These are phyloP conservation scores for Cetonia aurata DNA, from an alignment of 2,888 invertebrate genomes.

Conservation along the genomic window DNA sequence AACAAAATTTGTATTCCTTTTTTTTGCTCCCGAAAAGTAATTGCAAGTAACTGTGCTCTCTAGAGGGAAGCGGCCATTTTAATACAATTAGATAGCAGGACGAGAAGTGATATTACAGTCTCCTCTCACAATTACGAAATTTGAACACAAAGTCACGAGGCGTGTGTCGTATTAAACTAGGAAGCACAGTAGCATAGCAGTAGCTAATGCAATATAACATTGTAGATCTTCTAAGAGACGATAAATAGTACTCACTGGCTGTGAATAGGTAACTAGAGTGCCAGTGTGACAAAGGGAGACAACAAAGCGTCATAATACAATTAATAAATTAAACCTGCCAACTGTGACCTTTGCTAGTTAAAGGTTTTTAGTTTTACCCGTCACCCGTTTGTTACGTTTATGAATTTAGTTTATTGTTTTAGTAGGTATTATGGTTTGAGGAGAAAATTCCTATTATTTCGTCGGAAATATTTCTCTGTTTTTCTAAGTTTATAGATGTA, in stretches of 20 bases:
- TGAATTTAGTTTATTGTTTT: constrained; percentile 15
- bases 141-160: constrained; percentile 22
- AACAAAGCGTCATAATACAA: constrained; percentile 38
- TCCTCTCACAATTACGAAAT: constrained; percentile 15
- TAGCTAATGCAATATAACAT: constrained; percentile 29
- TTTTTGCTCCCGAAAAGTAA: too few relatives aligned
- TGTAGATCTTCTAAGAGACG: constrained; percentile 25
- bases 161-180: neutral
- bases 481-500: too few relatives aligned
- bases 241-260: constrained; percentile 21
- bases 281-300: constrained; percentile 29
- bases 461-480: too few relatives aligned
- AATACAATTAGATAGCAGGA: too few relatives aligned
- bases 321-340: constrained; percentile 38
- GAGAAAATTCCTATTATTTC: too few relatives aligned
- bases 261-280: constrained; percentile 35
- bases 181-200: neutral
- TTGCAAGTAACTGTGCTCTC: too few relatives aligned
- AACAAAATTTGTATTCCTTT: too few relatives aligned
- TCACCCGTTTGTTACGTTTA: neutral
- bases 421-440: neutral
- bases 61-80: too few relatives aligned
- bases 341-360: constrained; percentile 30
- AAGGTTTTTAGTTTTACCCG: constrained; percentile 33
- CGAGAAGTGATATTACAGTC: too few relatives aligned